Evolutionary conservation across 2,797 vertebrate species (phyloP).

Genomic region (Bradypodion pumilum): DNA sequence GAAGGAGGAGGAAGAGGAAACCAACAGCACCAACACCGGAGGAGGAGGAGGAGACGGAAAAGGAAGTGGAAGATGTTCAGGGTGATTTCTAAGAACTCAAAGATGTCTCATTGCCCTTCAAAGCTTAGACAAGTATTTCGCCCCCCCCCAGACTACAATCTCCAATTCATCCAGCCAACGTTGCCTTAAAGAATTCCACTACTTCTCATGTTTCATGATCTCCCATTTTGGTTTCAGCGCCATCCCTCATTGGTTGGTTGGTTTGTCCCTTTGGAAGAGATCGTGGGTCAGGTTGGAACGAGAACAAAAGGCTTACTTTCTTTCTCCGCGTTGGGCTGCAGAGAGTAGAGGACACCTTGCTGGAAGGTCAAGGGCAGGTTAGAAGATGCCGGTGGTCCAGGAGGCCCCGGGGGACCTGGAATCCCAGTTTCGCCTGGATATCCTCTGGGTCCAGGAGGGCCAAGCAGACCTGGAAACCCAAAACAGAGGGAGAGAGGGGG

Average conservation of each 20-base stretch:
- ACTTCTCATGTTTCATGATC: too few relatives aligned
- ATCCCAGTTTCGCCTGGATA: slow-evolving; percentile 80
- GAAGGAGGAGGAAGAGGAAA: too few relatives aligned
- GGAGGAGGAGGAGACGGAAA: too few relatives aligned
- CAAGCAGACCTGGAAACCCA: slow-evolving; percentile 75
- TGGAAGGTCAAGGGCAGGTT: slow-evolving; percentile 66
- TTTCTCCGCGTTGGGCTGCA: slow-evolving; percentile 76
- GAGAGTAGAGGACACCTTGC: slow-evolving; percentile 85
- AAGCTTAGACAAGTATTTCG: background rate
- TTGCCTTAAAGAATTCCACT: too few relatives aligned
- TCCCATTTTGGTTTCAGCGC: too few relatives aligned
- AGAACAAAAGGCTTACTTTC: slow-evolving; percentile 77
- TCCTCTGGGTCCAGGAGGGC: slow-evolving; percentile 85
- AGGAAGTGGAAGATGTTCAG: too few relatives aligned
- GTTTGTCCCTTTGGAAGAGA: too few relatives aligned
- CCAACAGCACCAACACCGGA: too few relatives aligned
- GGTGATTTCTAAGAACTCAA: too few relatives aligned
- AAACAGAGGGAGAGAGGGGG: slow-evolving; percentile 47
- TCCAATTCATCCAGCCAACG: background rate
- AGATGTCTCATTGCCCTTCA: too few relatives aligned
- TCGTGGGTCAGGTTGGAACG: background rate
- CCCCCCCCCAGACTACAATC: background rate
- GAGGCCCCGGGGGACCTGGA: slow-evolving; percentile 80
- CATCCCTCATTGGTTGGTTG: too few relatives aligned
- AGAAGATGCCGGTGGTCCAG: slow-evolving; percentile 82